These are phyloP conservation scores for Serranus cabrilla DNA, from an alignment of 2,797 vertebrate species.

Conservation along the genomic window DNA sequence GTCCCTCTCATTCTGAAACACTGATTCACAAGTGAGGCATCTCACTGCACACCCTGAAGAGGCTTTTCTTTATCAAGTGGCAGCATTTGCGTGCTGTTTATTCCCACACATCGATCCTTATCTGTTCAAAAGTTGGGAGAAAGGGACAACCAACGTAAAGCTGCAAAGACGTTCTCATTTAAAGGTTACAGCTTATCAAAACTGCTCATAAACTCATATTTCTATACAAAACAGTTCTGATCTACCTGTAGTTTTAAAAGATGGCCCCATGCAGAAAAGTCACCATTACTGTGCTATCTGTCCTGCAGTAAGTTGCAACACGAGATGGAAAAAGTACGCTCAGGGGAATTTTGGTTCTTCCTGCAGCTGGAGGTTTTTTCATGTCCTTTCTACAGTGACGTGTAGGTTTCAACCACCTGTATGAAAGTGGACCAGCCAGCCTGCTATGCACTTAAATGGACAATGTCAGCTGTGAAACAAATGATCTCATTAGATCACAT, in stretches of 20 bases:
- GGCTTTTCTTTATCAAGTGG: constrained; percentile 12
- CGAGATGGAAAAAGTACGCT: constrained; percentile 41
- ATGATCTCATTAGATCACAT: background rate
- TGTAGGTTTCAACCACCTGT: constrained; percentile 61
- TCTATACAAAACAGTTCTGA: background rate
- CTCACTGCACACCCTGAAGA: constrained; percentile 23
- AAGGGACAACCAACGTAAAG: background rate
- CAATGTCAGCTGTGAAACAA: constrained; percentile 29
- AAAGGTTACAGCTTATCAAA: background rate
- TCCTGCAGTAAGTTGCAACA: constrained; percentile 27
- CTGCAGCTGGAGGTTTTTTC: constrained; percentile 61
- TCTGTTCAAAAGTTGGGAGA: background rate
- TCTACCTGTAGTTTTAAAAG: background rate
- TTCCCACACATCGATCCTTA: constrained; percentile 28
- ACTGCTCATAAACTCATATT: too few relatives aligned
- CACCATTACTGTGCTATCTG: background rate
- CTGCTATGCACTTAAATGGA: background rate
- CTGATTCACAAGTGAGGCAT: constrained; percentile 34
- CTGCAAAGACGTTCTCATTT: background rate
- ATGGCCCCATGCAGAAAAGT: background rate
- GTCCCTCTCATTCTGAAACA: constrained; percentile 74
- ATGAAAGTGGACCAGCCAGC: constrained; percentile 22
- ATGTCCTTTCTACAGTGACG: constrained; percentile 29
- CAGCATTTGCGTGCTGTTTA: background rate
- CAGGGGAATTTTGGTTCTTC: constrained; percentile 61